These are phyloP conservation scores for Peromyscus polionotus DNA, from an alignment of 2,113 vertebrate genomes.

Conservation along the genomic window DNA sequence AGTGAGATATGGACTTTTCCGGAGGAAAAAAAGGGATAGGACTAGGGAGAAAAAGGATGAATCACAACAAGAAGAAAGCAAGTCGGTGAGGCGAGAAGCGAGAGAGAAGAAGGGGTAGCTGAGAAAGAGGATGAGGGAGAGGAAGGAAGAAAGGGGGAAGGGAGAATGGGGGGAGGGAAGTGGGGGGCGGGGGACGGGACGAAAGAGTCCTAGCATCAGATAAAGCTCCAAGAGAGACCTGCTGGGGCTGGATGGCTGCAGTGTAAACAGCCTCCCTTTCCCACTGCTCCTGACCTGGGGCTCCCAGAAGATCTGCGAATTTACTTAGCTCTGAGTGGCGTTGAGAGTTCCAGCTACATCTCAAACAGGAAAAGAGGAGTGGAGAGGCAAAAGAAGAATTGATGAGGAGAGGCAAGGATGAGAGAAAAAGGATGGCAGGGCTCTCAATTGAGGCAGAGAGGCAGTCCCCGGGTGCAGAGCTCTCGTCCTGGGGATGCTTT, in stretches of 20 bases:
- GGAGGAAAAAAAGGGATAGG: not conserved
- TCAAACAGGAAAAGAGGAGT: not conserved
- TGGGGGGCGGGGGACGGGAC: accelerated
- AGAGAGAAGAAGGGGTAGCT: not conserved
- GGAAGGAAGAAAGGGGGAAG: not conserved
- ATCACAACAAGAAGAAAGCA: not conserved
- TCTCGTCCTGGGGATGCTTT: not conserved
- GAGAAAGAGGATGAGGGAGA: not conserved
- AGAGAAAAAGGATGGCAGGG: not conserved
- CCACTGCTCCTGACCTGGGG: not conserved
- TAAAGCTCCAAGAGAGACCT: not conserved
- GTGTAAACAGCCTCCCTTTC: not conserved
- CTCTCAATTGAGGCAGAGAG: not conserved
- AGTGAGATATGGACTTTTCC: not conserved
- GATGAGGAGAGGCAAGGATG: not conserved
- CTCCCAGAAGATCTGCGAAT: not conserved
- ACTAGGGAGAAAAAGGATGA: not conserved
- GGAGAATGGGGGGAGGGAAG: too few species aligned
- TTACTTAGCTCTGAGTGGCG: not conserved
- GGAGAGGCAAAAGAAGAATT: not conserved
- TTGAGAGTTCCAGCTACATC: not conserved
- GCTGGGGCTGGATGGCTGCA: not conserved
- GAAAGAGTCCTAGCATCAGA: not conserved
- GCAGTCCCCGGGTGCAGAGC: not conserved
- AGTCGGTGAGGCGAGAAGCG: not conserved